Evolutionary conservation across 1,140 invertebrate genomes (phyloP), one percentile per base, ranked within the genome.

Genomic region (Hylaeus volcanicus): DNA sequence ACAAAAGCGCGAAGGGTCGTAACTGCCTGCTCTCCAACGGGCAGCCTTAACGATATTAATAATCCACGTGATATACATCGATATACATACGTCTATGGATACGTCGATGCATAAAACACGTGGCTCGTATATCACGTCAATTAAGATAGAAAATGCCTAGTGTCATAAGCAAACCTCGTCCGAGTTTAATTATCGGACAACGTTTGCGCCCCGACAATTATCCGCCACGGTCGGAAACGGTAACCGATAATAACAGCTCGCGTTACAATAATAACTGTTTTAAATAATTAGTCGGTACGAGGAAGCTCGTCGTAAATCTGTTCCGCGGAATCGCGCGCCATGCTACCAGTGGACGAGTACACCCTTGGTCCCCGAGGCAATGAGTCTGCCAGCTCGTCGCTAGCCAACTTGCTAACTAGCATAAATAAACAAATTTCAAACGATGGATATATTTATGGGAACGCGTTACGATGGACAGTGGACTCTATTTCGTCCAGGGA

Each of bases 221-320:
- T 55, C 72, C 64, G 63, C 39, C n/a, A 69, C 73, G 77, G 69
- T 65, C 61, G 79, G 73, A 80, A 80, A 64, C 73, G n/a, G 39
- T 5, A 51, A 43, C 55, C 45, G 39, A 75, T 80, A 75, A 80
- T 80, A 80, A 75, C 79, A 15, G 73, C 53, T 68, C 55, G 79
- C 43, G 55, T 80, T 80, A 75, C 79, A 75, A 80, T 80, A 75
- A 80, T 80, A 80, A 80, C 79, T 61, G 78, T 80, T 80, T 69
- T 60, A 80, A 68, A 80, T 80, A 80, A 80, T 80, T 80, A 80
- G 56, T 63, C 64, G 56, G 11, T 9, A 26, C 63, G n/a, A 12
- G 55, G 26, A 1, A 26, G 39, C 45, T 43, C 5, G n/a, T 53
- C 64, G 64, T 80, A 80, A 80, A 80, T 80, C 72, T 75, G 41